Evolutionary conservation across 2,888 invertebrate genomes (phyloP), one percentile per base, ranked within the genome.

Genomic region (Amphipyra tragopoginis): DNA sequence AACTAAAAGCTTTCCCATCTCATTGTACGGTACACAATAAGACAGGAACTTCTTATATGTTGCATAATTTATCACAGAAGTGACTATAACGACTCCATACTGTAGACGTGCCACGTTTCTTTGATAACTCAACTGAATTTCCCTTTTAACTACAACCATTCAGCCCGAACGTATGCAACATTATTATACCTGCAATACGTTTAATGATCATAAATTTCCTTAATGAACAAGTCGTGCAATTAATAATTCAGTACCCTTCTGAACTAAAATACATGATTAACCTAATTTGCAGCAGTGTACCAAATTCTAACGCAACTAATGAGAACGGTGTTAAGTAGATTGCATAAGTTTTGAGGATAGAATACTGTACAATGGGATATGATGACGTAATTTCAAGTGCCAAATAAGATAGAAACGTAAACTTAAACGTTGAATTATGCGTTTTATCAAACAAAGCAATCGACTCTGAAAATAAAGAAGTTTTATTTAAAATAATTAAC

Each of bases 251-350:
- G 58, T 70, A 75, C 63, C 75, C 51, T 67, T 74, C 72, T 67
- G 66, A 81, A 80, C 79, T 78, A 77, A 76, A 79, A 83, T 75
- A 77, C 80, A 85, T 76, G 75, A 81, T 80, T 81, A 82, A 81
- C 81, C 84, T 74, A 84, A 84, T 83, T 84, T 79, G 67, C 62
- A 66, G 48, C 66, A 78, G 75, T 75, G 65, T 74, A 73, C 76
- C 65, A 65, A 77, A 79, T 75, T 83, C 75, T 73, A 77, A 75
- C 68, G 66, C 70, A 71, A 60, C 70, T 81, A 79, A 79, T 66
- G 69, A 73, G 79, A 69, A 54, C 57, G 72, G 72, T 77, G 73
- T 76, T 74, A 75, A 77, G 71, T 75, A 73, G 67, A 77, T 75
- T 78, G 70, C 69, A 66, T 71, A 58, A 65, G 61, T 81, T 72